Percentiles rank a stretch among this genome's conserved stretches.
These are phyloP conservation scores for Hyposoter didymator DNA, from an alignment of 2,888 invertebrate genomes.

Conservation along the genomic window DNA sequence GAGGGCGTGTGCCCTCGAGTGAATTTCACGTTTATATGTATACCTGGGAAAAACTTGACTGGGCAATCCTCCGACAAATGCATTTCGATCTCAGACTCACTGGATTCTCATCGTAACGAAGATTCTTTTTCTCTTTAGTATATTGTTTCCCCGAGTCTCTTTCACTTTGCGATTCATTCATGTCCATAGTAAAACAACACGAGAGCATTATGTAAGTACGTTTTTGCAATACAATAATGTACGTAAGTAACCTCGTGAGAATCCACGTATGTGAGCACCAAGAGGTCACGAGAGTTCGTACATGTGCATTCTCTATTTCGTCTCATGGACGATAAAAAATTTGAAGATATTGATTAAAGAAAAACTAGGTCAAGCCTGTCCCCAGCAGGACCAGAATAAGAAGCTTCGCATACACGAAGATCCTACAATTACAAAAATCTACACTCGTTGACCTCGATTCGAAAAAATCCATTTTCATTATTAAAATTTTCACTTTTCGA, in stretches of 20 bases:
- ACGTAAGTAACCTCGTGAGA: slow-evolving; percentile 27
- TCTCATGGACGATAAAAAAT: slow-evolving; percentile 26
- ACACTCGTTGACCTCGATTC: neutral
- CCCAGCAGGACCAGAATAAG: slow-evolving; percentile 8
- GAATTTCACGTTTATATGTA: slow-evolving; percentile 12
- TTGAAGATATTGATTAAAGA: slow-evolving; percentile 51
- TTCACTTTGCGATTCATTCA: slow-evolving; percentile 36
- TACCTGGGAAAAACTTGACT: slow-evolving; percentile 7
- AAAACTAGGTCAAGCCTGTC: slow-evolving; percentile 49
- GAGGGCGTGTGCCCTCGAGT: slow-evolving; percentile 22
- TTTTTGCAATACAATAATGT: slow-evolving; percentile 1
- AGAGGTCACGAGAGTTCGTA: slow-evolving; percentile 50
- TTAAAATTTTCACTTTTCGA: too few species aligned
- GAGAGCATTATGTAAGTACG: slow-evolving; percentile 24
- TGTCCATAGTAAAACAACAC: neutral
- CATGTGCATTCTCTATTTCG: neutral
- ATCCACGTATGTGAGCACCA: slow-evolving; percentile 2
- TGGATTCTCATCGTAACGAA: slow-evolving; percentile 11
- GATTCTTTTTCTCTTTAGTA: slow-evolving; percentile 6
- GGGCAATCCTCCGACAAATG: slow-evolving; percentile 12
- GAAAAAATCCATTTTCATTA: neutral
- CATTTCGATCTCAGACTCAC: slow-evolving; percentile 17
- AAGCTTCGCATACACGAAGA: neutral
- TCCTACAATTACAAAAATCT: neutral
- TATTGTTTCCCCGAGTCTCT: slow-evolving; percentile 23